phyloP scores from a whole-genome alignment of 2,888 invertebrate genomes.

The Sphaerophoria taeniata region DNA sequence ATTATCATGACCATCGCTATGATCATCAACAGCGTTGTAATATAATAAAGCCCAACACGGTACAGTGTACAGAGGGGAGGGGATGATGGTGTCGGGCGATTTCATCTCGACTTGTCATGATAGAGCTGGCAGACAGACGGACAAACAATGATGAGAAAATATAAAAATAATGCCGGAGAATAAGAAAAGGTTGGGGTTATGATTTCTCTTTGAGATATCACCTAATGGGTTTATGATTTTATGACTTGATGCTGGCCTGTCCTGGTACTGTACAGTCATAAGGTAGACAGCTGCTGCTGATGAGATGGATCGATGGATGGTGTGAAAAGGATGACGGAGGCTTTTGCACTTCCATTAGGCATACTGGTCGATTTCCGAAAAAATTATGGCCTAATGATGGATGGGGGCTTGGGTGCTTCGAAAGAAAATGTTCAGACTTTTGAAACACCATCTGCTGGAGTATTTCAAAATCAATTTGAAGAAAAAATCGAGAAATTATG shows the following conservation, averaged over 20 bases:
- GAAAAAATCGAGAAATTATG: no score
- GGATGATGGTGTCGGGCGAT: background rate
- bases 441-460: no score
- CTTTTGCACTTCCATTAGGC: conserved; percentile 20
- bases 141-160: background rate
- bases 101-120: conserved; percentile 28
- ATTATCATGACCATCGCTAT: conserved; percentile 67
- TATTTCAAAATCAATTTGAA: no score
- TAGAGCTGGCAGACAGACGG: background rate
- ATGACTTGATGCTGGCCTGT: conserved; percentile 34
- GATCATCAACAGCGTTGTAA: conserved; percentile 48
- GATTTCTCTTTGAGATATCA: conserved; percentile 52
- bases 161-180: conserved; percentile 22
- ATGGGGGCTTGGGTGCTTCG: no score
- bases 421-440: no score
- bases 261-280: no score
- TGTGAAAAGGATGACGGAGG: background rate
- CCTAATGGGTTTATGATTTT: conserved; percentile 70
- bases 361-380: background rate
- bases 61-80: no score
- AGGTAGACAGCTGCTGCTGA: conserved; percentile 21
- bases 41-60: conserved; percentile 1
- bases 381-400: background rate
- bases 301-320: conserved; percentile 25
- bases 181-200: conserved; percentile 22